Base-by-base conservation (phyloP, 2,797 vertebrate genomes). In the Enteromius afrohamiltoni region DNA sequence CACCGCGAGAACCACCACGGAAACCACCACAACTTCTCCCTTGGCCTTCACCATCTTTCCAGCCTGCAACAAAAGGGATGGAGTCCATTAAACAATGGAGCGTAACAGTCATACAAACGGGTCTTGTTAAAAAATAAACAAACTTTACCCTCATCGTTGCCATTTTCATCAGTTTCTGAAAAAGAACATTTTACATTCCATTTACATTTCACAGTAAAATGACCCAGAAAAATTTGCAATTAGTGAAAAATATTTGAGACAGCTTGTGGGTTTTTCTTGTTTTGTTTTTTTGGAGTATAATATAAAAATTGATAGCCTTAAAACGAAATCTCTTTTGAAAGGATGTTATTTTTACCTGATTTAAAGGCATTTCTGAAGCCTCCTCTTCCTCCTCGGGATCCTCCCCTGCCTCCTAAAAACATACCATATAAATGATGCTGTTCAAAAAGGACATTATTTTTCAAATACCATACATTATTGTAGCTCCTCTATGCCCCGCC, bases 1-100 rank as follows among this genome's bases (percentile, higher is more conserved):
- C 71, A 21, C 91, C 69, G 0, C 90, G 85, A 60, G 26, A 70
- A 6, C 75, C 53, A 5, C 55, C 74, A 1, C 55, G 53, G 13
- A 45, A 62, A 45, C 75, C 55, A 21, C 75, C 76, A 0, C 92
- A 68, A 58, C 89, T 86, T 69, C 91, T 89, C 51, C 89, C 85
- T 78, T 75, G 51, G 19, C 79, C 51, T 26, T 34, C 75, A 79
- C 68, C 75, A 68, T 65, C 82, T 68, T 64, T 85, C 58, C 83
- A 87, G 21, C 45, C 87, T 88, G 65, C 21, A 79, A 65, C 23
- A 40, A 58, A 1, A 60, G 6, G 34, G 0, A 68, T 3, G 1
- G 13, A 0, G 5, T 55, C 16, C 37, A 60, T 62, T 55, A 29
- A 29, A 45, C 67, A 29, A 21, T 10, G 0, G 8, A 68, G 34